Conservation (phyloP, 2,113 vertebrate genomes). For the Saccopteryx bilineata region DNA sequence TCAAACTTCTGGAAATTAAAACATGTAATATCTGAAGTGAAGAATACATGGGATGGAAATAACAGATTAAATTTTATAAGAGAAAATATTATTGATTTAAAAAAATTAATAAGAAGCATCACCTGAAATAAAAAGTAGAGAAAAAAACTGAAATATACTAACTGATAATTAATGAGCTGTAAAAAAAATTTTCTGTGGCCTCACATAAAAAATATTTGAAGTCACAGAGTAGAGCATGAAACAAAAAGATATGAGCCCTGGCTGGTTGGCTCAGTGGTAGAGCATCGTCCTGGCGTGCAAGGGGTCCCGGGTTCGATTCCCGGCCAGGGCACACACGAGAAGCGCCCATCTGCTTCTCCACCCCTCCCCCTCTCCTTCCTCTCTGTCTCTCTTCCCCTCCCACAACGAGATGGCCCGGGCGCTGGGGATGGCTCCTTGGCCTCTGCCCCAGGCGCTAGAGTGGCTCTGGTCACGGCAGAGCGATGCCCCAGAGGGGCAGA, state of each 20-base stretch:
- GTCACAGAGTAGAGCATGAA: neutral
- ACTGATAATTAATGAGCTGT: neutral
- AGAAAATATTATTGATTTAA: slow-evolving; percentile 11
- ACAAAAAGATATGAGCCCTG: neutral
- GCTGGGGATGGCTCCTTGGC: too few relatives aligned
- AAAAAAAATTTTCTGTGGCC: neutral
- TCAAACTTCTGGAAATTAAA: neutral
- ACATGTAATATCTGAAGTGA: neutral
- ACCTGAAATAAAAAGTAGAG: neutral
- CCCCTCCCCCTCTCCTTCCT: too few relatives aligned
- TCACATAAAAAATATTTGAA: neutral
- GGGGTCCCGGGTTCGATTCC: too few relatives aligned
- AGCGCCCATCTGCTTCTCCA: too few relatives aligned
- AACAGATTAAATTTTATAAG: neutral
- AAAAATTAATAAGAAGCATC: neutral
- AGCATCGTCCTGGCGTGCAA: too few relatives aligned
- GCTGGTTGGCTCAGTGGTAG: too few relatives aligned
- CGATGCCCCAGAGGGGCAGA: too few relatives aligned
- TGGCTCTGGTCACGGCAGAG: too few relatives aligned
- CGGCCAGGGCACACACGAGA: too few relatives aligned
- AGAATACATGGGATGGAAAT: neutral
- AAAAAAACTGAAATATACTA: neutral
- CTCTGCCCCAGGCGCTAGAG: too few relatives aligned
- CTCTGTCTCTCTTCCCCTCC: too few relatives aligned
- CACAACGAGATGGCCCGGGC: too few relatives aligned